Evolutionary conservation across 2,113 vertebrate species (phyloP), one percentile per base, ranked within the genome.

Genomic region (Hippoglossus stenolepis): DNA sequence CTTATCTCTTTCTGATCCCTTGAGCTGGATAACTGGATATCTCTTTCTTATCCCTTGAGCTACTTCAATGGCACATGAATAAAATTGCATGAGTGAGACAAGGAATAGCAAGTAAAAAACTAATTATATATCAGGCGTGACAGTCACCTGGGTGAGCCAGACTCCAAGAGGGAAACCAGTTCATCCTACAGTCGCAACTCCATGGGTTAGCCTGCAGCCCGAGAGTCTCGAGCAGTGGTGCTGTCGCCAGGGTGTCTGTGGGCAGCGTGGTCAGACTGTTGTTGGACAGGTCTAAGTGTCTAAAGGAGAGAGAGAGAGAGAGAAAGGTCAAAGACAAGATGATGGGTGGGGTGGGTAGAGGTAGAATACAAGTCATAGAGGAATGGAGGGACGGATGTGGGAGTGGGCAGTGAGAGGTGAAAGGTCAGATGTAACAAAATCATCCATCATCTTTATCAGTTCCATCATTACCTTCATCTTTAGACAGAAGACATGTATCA

Each of bases 221-320:
- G n/a, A 98, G 85, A 43, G 91, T 97, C 81, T 99, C 97, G 82
- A 99, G 90, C 20, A 96, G 92, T 0, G 96, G 94, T 85, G 97
- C 94, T 70, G 73, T 93, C 49, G 68, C 83, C 23, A 98, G 89
- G 77, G 94, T 82, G 1, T 90, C 90, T 18, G 57, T 51, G 15
- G 96, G 94, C 1, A 99, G 94, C 0, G 89, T 85, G 31, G 56
- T 86, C 26, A 99, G 89, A 65, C 68, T 74, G 93, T 99, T 99
- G 85, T 98, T 97, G 20, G 96, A 97, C 6, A 99, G 65, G 70
- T 98, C 96, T 0, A 99, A 93, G 83, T 99, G 96, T 82, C 93
- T 93, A 45, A 11, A 58, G 24, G 35, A 66, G 47, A n/a, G n/a
- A 45, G 57, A n/a, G n/a, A 45, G 57, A 47, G 24, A 56, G 10